phyloP scores from a whole-genome alignment of 2,888 invertebrate species.

The Anoplius nigerrimus region DNA sequence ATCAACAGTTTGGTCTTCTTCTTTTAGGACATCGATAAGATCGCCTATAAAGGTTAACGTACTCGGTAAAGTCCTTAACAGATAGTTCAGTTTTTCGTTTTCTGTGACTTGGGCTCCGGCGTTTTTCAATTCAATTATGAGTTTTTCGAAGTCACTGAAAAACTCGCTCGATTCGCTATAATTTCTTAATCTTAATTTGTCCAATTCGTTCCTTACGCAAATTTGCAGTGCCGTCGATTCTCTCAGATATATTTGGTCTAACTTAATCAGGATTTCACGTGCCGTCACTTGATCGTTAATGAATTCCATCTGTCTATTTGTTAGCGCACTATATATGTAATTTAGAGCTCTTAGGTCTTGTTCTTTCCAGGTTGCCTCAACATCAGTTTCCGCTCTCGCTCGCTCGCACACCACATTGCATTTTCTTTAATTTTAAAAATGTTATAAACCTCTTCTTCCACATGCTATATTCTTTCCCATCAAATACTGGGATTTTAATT shows the following conservation, averaged over 20 bases:
- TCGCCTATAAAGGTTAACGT: constrained; percentile 52
- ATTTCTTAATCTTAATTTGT: constrained; percentile 21
- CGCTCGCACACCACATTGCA: not conserved
- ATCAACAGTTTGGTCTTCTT: constrained; percentile 46
- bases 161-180: constrained; percentile 6
- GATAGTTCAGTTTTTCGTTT: constrained; percentile 53
- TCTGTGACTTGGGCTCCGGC: constrained; percentile 38
- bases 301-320: constrained; percentile 28
- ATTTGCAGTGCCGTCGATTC: constrained; percentile 27
- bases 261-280: constrained; percentile 19
- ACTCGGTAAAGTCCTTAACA: constrained; percentile 50
- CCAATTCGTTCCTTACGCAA: constrained; percentile 21
- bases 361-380: no score
- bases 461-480: constrained; percentile 44
- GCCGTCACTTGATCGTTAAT: constrained; percentile 1
- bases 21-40: constrained; percentile 48
- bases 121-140: constrained; percentile 12
- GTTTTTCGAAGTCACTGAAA: constrained; percentile 27
- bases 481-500: constrained; percentile 39
- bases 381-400: not conserved
- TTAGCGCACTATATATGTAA: constrained; percentile 15
- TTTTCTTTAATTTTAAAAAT: constrained; percentile 32
- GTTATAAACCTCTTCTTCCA: constrained; percentile 49
- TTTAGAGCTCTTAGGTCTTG: not conserved
- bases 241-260: constrained; percentile 21